phyloP scores from a whole-genome alignment of 1,140 invertebrate genomes.

The Physella acuta region DNA sequence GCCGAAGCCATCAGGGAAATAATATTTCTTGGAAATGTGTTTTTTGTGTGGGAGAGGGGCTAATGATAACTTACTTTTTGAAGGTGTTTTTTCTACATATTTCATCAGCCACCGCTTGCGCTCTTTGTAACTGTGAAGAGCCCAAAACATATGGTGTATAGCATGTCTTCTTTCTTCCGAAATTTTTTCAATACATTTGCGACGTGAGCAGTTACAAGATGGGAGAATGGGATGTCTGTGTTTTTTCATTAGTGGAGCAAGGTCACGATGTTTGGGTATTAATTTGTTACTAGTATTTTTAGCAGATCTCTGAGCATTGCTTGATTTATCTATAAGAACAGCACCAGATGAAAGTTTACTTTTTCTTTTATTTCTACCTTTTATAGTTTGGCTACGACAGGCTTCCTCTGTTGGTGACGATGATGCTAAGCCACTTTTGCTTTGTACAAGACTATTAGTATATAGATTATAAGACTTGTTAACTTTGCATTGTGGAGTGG shows the following conservation, averaged over 20 bases:
- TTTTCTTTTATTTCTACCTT: neutral
- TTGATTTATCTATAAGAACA: neutral
- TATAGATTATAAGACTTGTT: neutral
- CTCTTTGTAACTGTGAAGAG: conserved; percentile 2
- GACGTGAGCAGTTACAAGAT: conserved; percentile 3
- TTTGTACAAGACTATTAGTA: neutral
- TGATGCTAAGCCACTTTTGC: neutral
- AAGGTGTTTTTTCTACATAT: neutral
- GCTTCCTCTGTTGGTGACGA: neutral
- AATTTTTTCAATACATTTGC: conserved; percentile 8
- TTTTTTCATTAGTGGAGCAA: neutral
- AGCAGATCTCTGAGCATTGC: neutral
- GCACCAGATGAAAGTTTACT: neutral
- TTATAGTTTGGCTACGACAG: neutral
- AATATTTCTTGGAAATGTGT: conserved; percentile 8
- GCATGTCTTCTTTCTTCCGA: neutral
- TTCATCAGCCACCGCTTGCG: conserved; percentile 13
- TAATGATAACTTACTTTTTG: conserved; percentile 3
- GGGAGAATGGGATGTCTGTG: conserved; percentile 12
- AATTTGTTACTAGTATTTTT: neutral
- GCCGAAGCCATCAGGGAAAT: neutral
- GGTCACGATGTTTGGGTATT: neutral
- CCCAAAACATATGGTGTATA: conserved; percentile 11
- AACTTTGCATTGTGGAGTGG: neutral
- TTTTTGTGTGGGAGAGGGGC: neutral